Percentiles rank a stretch among this genome's conserved stretches.
phyloP scores from a whole-genome alignment of 2,888 invertebrate genomes.

The Cryptocephalus moraei region DNA sequence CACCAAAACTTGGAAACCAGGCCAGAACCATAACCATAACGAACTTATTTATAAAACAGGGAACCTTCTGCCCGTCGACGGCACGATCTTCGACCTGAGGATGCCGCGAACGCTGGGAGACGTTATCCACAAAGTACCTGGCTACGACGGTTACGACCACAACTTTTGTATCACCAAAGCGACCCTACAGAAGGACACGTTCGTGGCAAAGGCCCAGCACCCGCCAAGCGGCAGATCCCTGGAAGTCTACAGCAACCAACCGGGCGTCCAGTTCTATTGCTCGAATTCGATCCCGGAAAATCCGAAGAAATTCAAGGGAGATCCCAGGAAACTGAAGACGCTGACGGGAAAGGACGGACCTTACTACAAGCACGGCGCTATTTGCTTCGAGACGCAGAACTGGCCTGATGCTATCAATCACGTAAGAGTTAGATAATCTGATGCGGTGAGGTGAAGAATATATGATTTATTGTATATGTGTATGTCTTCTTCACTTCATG shows the following conservation, averaged over 20 bases:
- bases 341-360: constrained; percentile 23
- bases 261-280: constrained; percentile 87
- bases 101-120: constrained; percentile 53
- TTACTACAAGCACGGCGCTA: constrained; percentile 47
- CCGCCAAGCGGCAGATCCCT: constrained; percentile 52
- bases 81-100: constrained; percentile 65
- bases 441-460: too few species aligned
- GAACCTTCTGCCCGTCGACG: constrained; percentile 57
- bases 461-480: too few species aligned
- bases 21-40: too few species aligned
- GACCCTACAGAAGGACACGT: constrained; percentile 44
- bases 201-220: constrained; percentile 59
- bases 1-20: too few species aligned
- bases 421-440: too few species aligned
- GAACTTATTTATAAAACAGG: constrained; percentile 37
- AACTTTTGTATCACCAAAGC: constrained; percentile 67
- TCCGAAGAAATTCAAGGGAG: constrained; percentile 23
- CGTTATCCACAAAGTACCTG: constrained; percentile 55
- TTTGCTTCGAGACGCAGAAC: constrained; percentile 87
- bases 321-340: constrained; percentile 9
- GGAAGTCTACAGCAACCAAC: constrained; percentile 77
- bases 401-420: constrained; percentile 86
- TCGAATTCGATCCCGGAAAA: constrained; percentile 60
- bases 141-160: constrained; percentile 64
- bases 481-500: too few species aligned